Percentiles rank a stretch among this genome's conserved stretches.
These are phyloP conservation scores for Brachionus calyciflorus DNA, from an alignment of 1,140 invertebrate genomes.

Conservation along the genomic window DNA sequence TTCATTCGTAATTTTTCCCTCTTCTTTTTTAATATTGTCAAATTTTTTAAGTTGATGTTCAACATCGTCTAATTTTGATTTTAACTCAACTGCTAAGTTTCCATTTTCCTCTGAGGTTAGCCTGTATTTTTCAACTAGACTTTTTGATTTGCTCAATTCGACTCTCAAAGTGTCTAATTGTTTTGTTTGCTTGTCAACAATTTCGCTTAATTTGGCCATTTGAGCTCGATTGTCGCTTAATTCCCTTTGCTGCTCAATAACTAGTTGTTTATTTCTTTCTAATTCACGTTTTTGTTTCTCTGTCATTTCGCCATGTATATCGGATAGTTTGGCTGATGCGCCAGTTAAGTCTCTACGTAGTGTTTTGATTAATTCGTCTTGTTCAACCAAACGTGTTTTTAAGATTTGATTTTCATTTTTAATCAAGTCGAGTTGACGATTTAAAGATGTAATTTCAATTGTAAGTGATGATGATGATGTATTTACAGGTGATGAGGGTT, in stretches of 20 bases:
- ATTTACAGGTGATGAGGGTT: conserved; percentile 53
- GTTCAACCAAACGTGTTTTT: conserved; percentile 54
- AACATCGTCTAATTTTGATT: conserved; percentile 7
- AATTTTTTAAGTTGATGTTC: background rate
- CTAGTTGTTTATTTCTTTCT: conserved; percentile 54
- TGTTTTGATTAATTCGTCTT: conserved; percentile 55
- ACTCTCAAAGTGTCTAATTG: conserved; percentile 51
- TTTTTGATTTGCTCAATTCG: conserved; percentile 29
- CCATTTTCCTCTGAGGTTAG: conserved; percentile 38
- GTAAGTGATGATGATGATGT: conserved; percentile 52
- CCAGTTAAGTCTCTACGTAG: conserved; percentile 56
- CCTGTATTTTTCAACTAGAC: conserved; percentile 20
- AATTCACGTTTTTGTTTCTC: conserved; percentile 59
- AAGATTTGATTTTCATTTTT: conserved; percentile 55
- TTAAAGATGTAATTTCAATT: conserved; percentile 48
- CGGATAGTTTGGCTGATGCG: conserved; percentile 57
- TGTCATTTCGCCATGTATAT: conserved; percentile 59
- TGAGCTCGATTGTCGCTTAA: conserved; percentile 55
- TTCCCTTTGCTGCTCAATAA: conserved; percentile 53
- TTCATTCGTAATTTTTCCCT: conserved; percentile 52
- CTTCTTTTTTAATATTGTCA: background rate
- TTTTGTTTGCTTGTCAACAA: conserved; percentile 58
- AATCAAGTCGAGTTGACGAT: conserved; percentile 27
- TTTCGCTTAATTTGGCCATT: conserved; percentile 58
- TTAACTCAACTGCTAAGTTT: background rate